phyloP scores from a whole-genome alignment of 2,797 vertebrate genomes.

The Muscicapa striata region DNA sequence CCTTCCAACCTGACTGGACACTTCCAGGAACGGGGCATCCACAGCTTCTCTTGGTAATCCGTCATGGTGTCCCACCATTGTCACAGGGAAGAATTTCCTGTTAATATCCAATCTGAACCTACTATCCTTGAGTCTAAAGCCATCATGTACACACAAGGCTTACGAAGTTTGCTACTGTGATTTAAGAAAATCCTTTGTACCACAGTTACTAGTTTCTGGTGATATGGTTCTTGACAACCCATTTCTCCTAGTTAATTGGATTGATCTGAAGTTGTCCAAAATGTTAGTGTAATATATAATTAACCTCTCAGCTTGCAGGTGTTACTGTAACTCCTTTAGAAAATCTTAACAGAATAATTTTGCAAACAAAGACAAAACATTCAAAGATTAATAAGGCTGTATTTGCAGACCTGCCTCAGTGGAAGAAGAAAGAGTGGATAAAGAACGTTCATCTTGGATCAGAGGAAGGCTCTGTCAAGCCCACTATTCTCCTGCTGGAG shows the following conservation, averaged over 20 bases:
- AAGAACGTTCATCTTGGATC: background rate
- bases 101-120: background rate
- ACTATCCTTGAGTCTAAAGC: background rate
- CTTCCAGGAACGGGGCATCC: background rate
- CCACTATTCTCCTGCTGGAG: background rate
- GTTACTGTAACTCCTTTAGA: background rate
- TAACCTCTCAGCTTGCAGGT: background rate
- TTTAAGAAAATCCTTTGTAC: background rate
- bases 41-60: background rate
- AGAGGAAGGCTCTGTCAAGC: background rate
- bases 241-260: background rate
- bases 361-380: background rate
- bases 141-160: background rate
- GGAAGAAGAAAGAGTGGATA: background rate
- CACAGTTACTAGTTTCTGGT: background rate
- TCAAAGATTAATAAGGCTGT: background rate
- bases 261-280: background rate
- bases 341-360: background rate
- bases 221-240: fast-evolving
- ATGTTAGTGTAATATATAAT: background rate
- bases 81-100: background rate
- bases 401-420: background rate
- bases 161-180: background rate
- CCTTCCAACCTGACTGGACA: background rate
- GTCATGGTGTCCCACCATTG: too few species aligned